Percentiles rank a stretch among this genome's conserved stretches.
Conservation (phyloP, 2,888 invertebrate species). For the Miltochrista miniata region DNA sequence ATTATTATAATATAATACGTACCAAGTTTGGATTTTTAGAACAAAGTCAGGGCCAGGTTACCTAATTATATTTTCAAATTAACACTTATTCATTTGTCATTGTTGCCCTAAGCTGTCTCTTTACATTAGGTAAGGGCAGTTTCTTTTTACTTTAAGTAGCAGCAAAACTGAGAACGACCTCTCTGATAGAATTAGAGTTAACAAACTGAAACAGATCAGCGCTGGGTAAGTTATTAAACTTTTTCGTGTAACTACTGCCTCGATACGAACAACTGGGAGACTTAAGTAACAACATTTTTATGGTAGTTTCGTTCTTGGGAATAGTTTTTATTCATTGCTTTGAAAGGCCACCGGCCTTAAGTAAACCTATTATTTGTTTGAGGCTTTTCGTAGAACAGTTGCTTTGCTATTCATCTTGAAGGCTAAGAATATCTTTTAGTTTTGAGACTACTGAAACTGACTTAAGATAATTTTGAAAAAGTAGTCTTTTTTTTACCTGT, state of each 20-base stretch:
- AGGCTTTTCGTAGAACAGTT: neutral
- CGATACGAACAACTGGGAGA: conserved; percentile 14
- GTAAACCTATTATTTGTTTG: neutral
- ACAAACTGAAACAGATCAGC: conserved; percentile 48
- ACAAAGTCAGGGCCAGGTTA: too few relatives aligned
- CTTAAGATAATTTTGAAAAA: too few relatives aligned
- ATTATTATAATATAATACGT: too few relatives aligned
- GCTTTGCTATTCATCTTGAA: neutral
- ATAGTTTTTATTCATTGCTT: conserved; percentile 1
- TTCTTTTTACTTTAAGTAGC: conserved; percentile 39
- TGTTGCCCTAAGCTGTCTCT: conserved; percentile 19
- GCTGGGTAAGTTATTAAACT: conserved; percentile 45
- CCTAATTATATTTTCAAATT: too few relatives aligned
- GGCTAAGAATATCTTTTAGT: neutral
- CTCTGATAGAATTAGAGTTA: conserved; percentile 55
- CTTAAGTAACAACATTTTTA: conserved; percentile 15
- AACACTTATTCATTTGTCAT: conserved; percentile 26
- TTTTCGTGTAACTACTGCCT: conserved; percentile 37
- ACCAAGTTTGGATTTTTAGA: too few relatives aligned
- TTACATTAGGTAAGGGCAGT: conserved; percentile 26
- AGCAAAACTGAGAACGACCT: conserved; percentile 45
- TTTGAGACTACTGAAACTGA: too few relatives aligned
- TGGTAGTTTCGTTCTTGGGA: conserved; percentile 5
- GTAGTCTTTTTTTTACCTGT: too few relatives aligned
- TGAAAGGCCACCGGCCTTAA: neutral